Percentiles rank a stretch among this genome's conserved stretches.
phyloP scores from a whole-genome alignment of 2,797 vertebrate genomes.

The Mastacembelus armatus region DNA sequence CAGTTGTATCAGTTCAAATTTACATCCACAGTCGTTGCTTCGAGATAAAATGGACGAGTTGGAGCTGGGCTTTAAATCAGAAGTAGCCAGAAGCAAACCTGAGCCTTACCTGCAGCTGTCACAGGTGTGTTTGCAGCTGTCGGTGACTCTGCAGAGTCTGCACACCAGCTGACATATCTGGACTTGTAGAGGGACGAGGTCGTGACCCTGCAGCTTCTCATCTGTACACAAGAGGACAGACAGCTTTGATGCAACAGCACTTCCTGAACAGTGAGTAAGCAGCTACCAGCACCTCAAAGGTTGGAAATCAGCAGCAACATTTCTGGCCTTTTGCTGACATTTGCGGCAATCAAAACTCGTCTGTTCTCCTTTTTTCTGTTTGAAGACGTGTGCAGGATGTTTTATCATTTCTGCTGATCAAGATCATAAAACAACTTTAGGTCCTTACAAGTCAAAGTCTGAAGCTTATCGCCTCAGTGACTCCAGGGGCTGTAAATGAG shows the following conservation, averaged over 20 bases:
- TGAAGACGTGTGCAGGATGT: not conserved
- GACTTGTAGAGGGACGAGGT: not conserved
- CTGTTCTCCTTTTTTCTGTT: not conserved
- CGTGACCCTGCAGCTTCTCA: slow-evolving; percentile 14
- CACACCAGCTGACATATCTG: slow-evolving; percentile 46
- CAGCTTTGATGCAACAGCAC: slow-evolving; percentile 1
- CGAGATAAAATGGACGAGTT: no score
- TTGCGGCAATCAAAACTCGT: not conserved
- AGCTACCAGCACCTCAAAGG: not conserved
- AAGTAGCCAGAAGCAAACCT: no score
- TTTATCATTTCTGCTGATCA: not conserved
- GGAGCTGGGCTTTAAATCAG: no score
- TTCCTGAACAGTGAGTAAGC: not conserved
- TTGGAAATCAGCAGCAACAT: no score
- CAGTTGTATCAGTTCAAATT: not conserved
- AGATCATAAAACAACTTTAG: not conserved
- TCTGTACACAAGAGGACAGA: slow-evolving; percentile 45
- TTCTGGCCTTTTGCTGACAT: not conserved
- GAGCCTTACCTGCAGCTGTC: slow-evolving; percentile 24
- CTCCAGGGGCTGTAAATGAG: not conserved
- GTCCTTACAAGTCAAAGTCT: not conserved
- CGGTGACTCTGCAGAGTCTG: slow-evolving; percentile 17
- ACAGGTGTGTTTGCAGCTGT: not conserved
- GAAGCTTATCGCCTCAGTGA: not conserved
- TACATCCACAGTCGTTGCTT: not conserved